Evolutionary conservation across 2,797 vertebrate species (phyloP).

Genomic region (Esox lucius): DNA sequence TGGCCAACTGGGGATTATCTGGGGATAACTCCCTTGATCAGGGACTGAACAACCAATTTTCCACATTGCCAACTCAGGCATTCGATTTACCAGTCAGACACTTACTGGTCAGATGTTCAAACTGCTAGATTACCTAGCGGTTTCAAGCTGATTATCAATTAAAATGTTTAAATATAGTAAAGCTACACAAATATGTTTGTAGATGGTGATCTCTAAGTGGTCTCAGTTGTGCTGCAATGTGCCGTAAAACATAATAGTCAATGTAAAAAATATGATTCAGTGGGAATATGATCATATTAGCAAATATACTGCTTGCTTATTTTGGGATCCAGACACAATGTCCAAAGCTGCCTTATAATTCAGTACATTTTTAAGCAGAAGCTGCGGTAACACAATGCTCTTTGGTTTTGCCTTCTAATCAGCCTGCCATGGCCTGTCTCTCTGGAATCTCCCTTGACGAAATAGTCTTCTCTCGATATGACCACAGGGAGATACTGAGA

Average conservation of each 20-base stretch:
- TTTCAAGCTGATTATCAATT: background rate
- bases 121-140: no score
- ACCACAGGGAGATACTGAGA: conserved; percentile 17
- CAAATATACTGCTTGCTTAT: background rate
- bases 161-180: background rate
- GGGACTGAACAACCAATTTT: no score
- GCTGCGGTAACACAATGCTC: background rate
- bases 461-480: conserved; percentile 1
- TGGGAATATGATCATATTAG: no score
- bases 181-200: background rate
- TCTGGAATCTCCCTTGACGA: background rate
- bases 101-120: no score
- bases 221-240: background rate
- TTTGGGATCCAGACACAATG: background rate
- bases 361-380: background rate
- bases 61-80: no score
- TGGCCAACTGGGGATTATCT: no score
- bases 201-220: background rate
- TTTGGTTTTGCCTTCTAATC: background rate
- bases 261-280: no score
- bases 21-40: no score
- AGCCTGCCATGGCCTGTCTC: background rate
- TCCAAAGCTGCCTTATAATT: background rate
- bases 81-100: no score
- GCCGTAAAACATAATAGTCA: background rate